phyloP scores from a whole-genome alignment of 53 echinoderm and acorn worm species.

The Hippasteria phrygiana region DNA sequence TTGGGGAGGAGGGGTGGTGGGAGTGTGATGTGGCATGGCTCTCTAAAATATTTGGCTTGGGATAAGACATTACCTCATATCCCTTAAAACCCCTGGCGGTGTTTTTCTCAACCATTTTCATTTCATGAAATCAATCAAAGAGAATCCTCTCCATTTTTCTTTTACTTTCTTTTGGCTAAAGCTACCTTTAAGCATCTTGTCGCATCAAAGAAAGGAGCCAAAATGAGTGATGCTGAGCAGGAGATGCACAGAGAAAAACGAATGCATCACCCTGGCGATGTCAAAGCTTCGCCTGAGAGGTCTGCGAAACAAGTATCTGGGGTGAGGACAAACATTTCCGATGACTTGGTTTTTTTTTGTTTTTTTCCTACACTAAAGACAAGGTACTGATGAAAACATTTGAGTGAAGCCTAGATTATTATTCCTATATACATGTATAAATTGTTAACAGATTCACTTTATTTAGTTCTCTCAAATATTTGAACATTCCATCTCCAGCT shows the following conservation, averaged over 20 bases:
- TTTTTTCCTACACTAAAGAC: background rate
- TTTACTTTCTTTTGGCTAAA: background rate
- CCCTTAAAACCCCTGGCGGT: too few species aligned
- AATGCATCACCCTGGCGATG: background rate
- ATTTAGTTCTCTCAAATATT: background rate
- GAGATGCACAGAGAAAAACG: background rate
- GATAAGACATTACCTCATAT: too few species aligned
- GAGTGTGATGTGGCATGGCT: too few species aligned
- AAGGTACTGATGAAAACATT: too few species aligned
- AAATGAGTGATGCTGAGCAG: background rate
- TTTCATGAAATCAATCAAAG: too few species aligned
- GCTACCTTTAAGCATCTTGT: slow-evolving; percentile 6
- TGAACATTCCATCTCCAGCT: background rate
- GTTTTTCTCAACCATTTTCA: too few species aligned
- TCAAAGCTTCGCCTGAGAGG: background rate
- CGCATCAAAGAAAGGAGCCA: background rate
- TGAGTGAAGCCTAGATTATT: too few species aligned
- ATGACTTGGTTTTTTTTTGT: too few species aligned
- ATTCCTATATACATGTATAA: too few species aligned
- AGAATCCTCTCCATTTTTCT: background rate
- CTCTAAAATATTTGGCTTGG: too few species aligned
- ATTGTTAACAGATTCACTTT: too few species aligned
- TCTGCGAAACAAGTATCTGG: background rate
- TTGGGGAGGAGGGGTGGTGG: too few species aligned
- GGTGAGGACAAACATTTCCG: background rate